Conservation (phyloP, 2,113 vertebrate genomes). For the Psammodynastes pulverulentus region DNA sequence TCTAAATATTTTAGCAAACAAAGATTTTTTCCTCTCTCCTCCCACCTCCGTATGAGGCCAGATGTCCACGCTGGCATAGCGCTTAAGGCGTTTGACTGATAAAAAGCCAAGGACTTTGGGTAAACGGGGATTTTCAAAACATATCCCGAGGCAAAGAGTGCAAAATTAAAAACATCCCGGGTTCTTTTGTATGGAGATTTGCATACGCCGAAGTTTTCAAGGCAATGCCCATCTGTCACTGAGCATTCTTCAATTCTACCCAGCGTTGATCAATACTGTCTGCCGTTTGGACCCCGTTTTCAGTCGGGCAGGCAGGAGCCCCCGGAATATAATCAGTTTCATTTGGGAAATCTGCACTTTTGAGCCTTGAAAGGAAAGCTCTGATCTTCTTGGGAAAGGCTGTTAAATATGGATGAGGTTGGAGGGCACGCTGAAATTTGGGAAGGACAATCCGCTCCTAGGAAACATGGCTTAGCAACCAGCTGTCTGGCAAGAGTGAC, state of each 20-base stretch:
- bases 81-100: slow-evolving; percentile 97
- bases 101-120: slow-evolving; percentile 84
- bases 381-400: slow-evolving; percentile 48
- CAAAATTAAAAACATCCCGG: slow-evolving; percentile 93
- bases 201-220: slow-evolving; percentile 83
- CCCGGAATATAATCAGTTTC: slow-evolving; percentile 60
- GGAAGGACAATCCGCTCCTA: slow-evolving; percentile 51
- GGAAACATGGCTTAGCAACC: slow-evolving; percentile 42
- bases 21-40: slow-evolving; percentile 65
- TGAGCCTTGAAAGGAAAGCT: slow-evolving; percentile 54
- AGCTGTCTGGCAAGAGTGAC: background rate
- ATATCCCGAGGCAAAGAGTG: slow-evolving; percentile 88
- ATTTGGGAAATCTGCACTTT: slow-evolving; percentile 57
- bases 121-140: slow-evolving; percentile 91
- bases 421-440: slow-evolving; percentile 48
- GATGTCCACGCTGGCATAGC: slow-evolving; percentile 93
- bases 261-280: slow-evolving; percentile 87
- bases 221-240: slow-evolving; percentile 89
- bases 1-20: slow-evolving; percentile 79
- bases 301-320: slow-evolving; percentile 46
- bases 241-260: slow-evolving; percentile 84
- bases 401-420: slow-evolving; percentile 63
- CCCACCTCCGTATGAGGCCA: slow-evolving; percentile 75
- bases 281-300: slow-evolving; percentile 71
- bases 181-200: slow-evolving; percentile 92